These are phyloP conservation scores for Antheraea yamamai DNA, from an alignment of 2,888 invertebrate species.

Conservation along the genomic window DNA sequence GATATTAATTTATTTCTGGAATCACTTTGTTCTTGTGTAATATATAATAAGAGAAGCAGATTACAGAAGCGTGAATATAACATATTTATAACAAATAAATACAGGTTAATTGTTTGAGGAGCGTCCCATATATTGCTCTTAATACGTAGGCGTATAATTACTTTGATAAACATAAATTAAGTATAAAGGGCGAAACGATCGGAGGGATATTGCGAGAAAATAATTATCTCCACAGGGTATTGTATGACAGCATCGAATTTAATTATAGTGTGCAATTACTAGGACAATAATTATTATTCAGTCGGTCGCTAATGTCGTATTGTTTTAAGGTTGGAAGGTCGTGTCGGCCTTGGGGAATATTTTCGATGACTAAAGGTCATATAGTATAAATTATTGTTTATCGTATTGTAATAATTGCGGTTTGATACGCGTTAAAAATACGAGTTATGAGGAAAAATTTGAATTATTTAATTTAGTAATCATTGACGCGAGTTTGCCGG, in stretches of 20 bases:
- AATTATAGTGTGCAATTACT: slow-evolving; percentile 33
- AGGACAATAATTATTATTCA: slow-evolving; percentile 39
- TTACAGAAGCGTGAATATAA: too few relatives aligned
- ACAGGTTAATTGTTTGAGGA: neutral
- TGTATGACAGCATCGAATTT: slow-evolving; percentile 17
- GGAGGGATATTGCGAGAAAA: slow-evolving; percentile 18
- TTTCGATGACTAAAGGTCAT: slow-evolving; percentile 23
- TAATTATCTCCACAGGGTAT: neutral
- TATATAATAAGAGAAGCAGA: too few relatives aligned
- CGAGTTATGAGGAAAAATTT: neutral
- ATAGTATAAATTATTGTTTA: neutral
- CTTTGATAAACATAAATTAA: neutral
- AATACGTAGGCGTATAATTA: neutral
- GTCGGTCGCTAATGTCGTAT: slow-evolving; percentile 30
- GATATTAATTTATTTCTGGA: too few relatives aligned
- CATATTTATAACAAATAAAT: neutral
- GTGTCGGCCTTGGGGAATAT: slow-evolving; percentile 27
- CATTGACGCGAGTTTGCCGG: too few relatives aligned
- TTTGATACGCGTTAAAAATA: neutral
- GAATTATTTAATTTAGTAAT: neutral
- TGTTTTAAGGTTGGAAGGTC: slow-evolving; percentile 31
- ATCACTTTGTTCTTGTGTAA: too few relatives aligned
- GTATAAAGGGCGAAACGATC: neutral
- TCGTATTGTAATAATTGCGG: neutral
- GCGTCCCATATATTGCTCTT: neutral